phyloP scores from a whole-genome alignment of 53 echinoderm and acorn worm species.

The Apostichopus leukothele region DNA sequence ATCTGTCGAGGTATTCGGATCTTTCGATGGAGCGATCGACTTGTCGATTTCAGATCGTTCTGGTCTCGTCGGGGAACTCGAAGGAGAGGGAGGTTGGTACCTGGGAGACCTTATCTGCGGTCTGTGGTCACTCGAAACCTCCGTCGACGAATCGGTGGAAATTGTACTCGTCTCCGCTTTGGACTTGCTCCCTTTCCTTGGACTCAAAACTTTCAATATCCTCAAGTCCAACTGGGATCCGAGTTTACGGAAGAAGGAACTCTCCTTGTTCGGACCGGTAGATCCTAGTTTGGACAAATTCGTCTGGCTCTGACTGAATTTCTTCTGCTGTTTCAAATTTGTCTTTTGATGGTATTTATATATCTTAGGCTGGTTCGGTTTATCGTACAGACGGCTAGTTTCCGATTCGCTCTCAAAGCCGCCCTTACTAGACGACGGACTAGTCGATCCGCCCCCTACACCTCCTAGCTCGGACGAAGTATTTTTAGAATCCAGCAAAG shows the following conservation, averaged over 20 bases:
- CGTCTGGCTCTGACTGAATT: slow-evolving; percentile 30
- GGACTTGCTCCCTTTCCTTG: slow-evolving; percentile 34
- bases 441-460: background rate
- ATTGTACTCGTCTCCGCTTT: background rate
- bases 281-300: background rate
- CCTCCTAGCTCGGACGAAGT: background rate
- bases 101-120: slow-evolving; percentile 37
- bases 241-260: slow-evolving; percentile 28
- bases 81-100: slow-evolving; percentile 5
- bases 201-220: slow-evolving; percentile 40
- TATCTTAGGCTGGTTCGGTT: slow-evolving; percentile 13
- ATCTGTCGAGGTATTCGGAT: background rate
- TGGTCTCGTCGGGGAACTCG: background rate
- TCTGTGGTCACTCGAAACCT: slow-evolving; percentile 1
- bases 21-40: slow-evolving; percentile 1
- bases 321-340: slow-evolving; percentile 1
- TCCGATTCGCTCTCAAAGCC: background rate
- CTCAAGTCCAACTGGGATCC: slow-evolving; percentile 48
- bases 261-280: background rate
- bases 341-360: slow-evolving; percentile 37
- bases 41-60: background rate
- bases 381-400: background rate
- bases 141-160: background rate
- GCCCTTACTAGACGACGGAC: background rate
- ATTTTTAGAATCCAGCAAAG: background rate